Base-by-base conservation (phyloP, 2,113 vertebrate species). In the Dendrocopos noguchii region DNA sequence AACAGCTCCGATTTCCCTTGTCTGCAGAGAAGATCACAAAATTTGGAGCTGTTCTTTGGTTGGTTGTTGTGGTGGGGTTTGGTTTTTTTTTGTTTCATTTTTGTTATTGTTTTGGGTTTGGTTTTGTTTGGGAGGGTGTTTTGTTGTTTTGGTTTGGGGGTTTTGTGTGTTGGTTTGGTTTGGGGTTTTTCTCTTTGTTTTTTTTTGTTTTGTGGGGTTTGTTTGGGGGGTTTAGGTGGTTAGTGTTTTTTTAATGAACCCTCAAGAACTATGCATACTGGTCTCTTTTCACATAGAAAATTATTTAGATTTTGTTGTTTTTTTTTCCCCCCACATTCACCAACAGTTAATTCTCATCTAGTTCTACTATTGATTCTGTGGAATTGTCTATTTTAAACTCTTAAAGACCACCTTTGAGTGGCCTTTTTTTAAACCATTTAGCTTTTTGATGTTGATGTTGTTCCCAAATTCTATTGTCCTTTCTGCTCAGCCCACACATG, bases 11-110 rank as follows among this genome's bases (percentile, higher is more conserved):
- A 66, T 5, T 5, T 8, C 5, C 8, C 29, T 22, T 8, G 6
- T 8, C n/a, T 28, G 2, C 6, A 47, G 25, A 36, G 12, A 2
- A 36, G 15, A 70, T 14, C 2, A 50, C 6, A 1, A 47, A 44
- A 2, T 36, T 28, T 61, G 14, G 19, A 47, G 34, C 8, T 17
- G 50, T 52, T 52, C 10, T 52, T 52, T 52, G 50, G 21, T 52
- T 52, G 8, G 27, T 28, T 13, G 42, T 42, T 42, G 13, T 15
- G 42, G 42, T 42, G 42, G 5, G 42, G 12, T 42, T 42, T 42
- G 5, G 42, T 13, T 42, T 42, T 42, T 42, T 42, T 13, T 42
- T 42, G 12, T 42, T 42, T 42, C 14, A 13, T 42, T 42, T 12
- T 42, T 42, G 14, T 42, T 6, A 42, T 42, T 42, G 14, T 13